Percentiles rank a stretch among this genome's conserved stretches.
phyloP scores from a whole-genome alignment of 2,113 vertebrate genomes.

The Apaloderma vittatum region DNA sequence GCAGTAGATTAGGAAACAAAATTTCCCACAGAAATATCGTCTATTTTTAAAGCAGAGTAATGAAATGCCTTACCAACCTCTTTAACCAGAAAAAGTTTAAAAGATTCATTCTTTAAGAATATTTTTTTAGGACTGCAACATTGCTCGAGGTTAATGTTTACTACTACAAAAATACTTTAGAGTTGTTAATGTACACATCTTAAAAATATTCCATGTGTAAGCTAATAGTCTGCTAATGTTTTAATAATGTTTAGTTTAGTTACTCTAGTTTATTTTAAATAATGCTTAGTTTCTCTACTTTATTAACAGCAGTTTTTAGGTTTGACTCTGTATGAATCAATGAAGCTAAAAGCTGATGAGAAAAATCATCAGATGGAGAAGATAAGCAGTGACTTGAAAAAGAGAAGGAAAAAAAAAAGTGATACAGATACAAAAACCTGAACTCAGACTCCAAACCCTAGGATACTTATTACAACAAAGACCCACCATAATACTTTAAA shows the following conservation, averaged over 20 bases:
- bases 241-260: no score
- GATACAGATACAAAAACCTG: neutral
- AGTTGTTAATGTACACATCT: neutral
- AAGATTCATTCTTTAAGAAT: neutral
- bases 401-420: neutral
- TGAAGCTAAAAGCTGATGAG: neutral
- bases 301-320: neutral
- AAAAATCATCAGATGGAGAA: neutral
- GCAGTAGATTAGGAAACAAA: neutral
- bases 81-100: neutral
- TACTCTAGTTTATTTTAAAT: no score
- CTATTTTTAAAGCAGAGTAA: rapidly evolving
- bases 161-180: neutral
- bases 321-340: neutral
- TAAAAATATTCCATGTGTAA: neutral
- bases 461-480: neutral
- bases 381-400: neutral
- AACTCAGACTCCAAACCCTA: neutral
- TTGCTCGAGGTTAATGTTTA: neutral
- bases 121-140: neutral
- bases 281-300: neutral
- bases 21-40: neutral
- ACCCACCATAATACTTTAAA: constrained; percentile 7
- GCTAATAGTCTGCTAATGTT: neutral
- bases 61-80: neutral